Conservation (phyloP, 2,113 vertebrate genomes). For the Eublepharis macularius region DNA sequence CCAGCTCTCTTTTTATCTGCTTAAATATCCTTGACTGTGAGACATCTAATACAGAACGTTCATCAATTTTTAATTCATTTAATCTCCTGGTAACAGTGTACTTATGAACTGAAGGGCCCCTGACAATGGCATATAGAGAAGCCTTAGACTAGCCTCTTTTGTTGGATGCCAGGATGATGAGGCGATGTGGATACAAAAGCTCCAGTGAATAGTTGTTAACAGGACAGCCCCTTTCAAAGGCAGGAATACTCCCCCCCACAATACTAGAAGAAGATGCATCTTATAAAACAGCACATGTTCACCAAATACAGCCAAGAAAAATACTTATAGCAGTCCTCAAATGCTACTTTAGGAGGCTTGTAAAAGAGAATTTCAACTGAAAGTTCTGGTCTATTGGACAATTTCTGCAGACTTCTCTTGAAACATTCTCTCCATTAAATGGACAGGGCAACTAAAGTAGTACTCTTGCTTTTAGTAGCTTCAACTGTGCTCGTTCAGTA, state of each 20-base stretch:
- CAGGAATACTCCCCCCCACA: constrained; percentile 37
- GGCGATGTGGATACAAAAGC: constrained; percentile 33
- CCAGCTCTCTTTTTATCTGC: constrained; percentile 58
- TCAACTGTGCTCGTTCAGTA: no score
- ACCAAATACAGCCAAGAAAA: background rate
- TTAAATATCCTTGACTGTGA: constrained; percentile 75
- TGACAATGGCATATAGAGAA: constrained; percentile 68
- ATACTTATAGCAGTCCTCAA: no score
- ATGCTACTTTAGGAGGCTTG: no score
- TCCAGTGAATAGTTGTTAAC: constrained; percentile 52
- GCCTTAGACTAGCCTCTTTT: constrained; percentile 56
- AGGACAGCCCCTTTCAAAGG: constrained; percentile 44
- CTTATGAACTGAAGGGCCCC: constrained; percentile 68
- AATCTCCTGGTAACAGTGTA: constrained; percentile 74
- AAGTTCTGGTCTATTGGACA: no score
- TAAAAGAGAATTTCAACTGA: no score
- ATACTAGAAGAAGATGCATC: constrained; percentile 42
- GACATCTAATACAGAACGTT: constrained; percentile 68
- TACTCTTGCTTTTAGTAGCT: no score
- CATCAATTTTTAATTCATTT: constrained; percentile 80
- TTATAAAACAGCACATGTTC: background rate
- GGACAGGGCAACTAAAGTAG: no score
- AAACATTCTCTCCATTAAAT: no score
- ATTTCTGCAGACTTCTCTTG: no score
- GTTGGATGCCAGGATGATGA: constrained; percentile 30